Base-by-base conservation (phyloP, 2,113 vertebrate species). In the Podocnemis expansa region DNA sequence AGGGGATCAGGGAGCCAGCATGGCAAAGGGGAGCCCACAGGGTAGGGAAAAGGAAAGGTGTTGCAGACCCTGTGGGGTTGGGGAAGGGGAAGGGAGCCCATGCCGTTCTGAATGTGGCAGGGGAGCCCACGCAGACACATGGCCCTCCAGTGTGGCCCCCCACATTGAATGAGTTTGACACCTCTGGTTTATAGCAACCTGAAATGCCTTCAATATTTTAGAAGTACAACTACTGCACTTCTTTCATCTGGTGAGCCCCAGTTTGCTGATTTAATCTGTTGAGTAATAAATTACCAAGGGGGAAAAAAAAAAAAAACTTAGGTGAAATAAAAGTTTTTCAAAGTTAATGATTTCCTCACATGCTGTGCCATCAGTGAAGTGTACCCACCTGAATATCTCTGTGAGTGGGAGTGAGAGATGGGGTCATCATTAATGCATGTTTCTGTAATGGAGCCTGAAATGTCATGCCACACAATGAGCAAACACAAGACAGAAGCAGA, bases 381-480 rank as follows among this genome's bases (percentile, higher is more conserved):
- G 81, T 85, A 84, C 90, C 95, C 85, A 96, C 87, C 92, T 94
- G 91, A 90, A 88, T 76, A 29, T 47, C n/a, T 38, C 92, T 31
- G 34, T 14, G 2, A 90, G 87, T 13, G 8, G n/a, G 92, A 91
- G 78, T 67, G 54, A 41, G 89, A 87, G 85, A 87, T 1, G 2
- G 80, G 60, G 76, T 89, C 93, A 90, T 96, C 88, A 97, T 94
- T 49, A 94, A 85, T 2, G 38, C 45, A 52, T 6, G 43, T 34
- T 89, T 60, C 94, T 52, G 52, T 81, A 96, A 96, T 49, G 80
- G 85, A 95, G 92, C 96, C 75, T 82, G 14, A 96, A 97, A 95
- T 82, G 70, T 89, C 87, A 87, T 2, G n/a, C 34, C 92, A 85
- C 12, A 3, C 3, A 3, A 89, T 52, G 92, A 90, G 76, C 95